These are phyloP conservation scores for Ambastaia sidthimunki DNA, from an alignment of 2,797 vertebrate species.

Conservation along the genomic window DNA sequence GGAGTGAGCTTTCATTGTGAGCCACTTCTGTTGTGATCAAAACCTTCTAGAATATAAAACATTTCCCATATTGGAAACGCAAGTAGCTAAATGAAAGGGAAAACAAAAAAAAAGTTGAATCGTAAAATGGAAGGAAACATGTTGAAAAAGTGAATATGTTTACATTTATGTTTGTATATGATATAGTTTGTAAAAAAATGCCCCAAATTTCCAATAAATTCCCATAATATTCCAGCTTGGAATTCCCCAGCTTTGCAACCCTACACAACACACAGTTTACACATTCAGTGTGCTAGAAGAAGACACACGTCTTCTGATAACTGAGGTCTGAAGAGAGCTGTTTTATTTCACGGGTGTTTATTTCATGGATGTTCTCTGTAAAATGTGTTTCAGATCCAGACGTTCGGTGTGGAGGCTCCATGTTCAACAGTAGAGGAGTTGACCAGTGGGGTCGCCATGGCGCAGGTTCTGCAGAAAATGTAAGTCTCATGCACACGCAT, in stretches of 20 bases:
- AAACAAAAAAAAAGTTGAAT: too few species aligned
- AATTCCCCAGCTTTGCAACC: neutral
- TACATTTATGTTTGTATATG: too few species aligned
- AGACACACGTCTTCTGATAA: too few species aligned
- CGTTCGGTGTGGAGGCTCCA: slow-evolving; percentile 91
- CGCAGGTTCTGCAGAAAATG: slow-evolving; percentile 98
- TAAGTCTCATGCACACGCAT: slow-evolving; percentile 78
- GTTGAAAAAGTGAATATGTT: too few species aligned
- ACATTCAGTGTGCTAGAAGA: too few species aligned
- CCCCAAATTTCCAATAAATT: too few species aligned
- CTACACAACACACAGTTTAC: too few species aligned
- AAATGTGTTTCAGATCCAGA: slow-evolving; percentile 87
- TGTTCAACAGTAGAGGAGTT: slow-evolving; percentile 93
- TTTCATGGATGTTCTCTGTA: neutral
- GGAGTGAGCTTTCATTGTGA: neutral
- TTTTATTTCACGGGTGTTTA: neutral
- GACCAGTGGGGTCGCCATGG: slow-evolving; percentile 94
- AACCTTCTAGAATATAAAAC: neutral
- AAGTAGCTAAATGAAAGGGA: too few species aligned
- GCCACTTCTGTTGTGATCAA: neutral
- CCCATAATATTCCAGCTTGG: neutral
- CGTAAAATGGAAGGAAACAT: too few species aligned
- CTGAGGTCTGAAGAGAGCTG: too few species aligned
- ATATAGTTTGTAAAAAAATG: too few species aligned
- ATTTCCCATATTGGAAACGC: too few species aligned